Evolutionary conservation across 1,140 invertebrate genomes (phyloP).

Genomic region (Temnothorax curvispinosus): DNA sequence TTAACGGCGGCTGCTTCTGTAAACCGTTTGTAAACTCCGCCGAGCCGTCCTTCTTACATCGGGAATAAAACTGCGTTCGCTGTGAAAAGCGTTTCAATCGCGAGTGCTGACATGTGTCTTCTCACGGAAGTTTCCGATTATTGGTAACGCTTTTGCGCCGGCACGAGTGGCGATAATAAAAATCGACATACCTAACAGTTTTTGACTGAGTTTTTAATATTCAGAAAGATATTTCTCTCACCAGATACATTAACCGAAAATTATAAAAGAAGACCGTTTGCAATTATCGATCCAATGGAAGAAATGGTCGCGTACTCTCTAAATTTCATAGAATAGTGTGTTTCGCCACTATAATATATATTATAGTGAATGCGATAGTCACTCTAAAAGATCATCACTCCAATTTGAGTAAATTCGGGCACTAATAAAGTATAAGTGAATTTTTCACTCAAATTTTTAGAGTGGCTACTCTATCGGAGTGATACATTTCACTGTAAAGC

Average conservation of each 20-base stretch:
- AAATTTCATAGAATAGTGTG: too few species aligned
- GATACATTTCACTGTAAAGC: too few species aligned
- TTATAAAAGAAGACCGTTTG: neutral
- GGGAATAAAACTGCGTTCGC: slow-evolving; percentile 2
- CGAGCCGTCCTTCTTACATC: neutral
- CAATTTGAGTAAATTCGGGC: too few species aligned
- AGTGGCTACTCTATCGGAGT: too few species aligned
- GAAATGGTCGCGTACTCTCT: neutral
- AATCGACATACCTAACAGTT: neutral
- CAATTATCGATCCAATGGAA: neutral
- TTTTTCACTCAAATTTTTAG: too few species aligned
- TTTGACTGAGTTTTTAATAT: neutral
- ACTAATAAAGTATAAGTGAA: too few species aligned
- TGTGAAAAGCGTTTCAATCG: neutral
- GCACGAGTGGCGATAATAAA: neutral
- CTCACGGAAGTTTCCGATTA: neutral
- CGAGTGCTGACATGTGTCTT: neutral
- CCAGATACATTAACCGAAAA: neutral
- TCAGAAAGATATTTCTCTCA: neutral
- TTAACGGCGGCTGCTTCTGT: slow-evolving; percentile 24
- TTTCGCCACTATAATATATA: too few species aligned
- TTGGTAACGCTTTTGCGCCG: neutral
- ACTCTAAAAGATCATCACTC: too few species aligned
- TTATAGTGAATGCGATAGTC: too few species aligned
- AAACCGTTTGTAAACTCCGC: slow-evolving; percentile 21